Evolutionary conservation across 2,113 vertebrate genomes (phyloP).

Genomic region (Myrmecobius fasciatus): DNA sequence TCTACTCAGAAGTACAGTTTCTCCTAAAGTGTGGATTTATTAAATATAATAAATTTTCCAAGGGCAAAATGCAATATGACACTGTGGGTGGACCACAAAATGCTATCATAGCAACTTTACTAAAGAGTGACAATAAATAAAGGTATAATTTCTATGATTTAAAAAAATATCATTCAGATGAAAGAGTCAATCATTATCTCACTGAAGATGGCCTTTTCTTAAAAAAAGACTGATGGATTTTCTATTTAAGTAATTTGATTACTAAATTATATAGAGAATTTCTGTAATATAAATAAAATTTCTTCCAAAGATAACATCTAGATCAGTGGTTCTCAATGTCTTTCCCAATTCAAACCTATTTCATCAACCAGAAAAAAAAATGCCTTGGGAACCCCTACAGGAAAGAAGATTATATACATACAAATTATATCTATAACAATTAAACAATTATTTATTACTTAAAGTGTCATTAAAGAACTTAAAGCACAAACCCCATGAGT

Average conservation of each 20-base stretch:
- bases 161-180: neutral
- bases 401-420: neutral
- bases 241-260: neutral
- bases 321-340: neutral
- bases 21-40: neutral
- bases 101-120: neutral
- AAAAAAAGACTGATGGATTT: neutral
- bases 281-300: neutral
- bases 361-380: neutral
- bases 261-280: neutral
- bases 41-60: neutral
- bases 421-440: neutral
- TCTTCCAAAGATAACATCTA: neutral
- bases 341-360: neutral
- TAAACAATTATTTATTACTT: neutral
- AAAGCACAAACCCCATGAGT: neutral
- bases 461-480: neutral
- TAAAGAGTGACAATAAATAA: neutral
- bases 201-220: neutral
- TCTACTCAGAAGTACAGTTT: neutral
- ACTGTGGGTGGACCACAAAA: neutral
- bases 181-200: neutral
- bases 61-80: neutral
- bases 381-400: neutral
- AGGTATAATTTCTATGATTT: neutral